Percentiles rank a stretch among this genome's conserved stretches.
These are phyloP conservation scores for Rotaria macrura DNA, from an alignment of 2,888 invertebrate species.

Conservation along the genomic window DNA sequence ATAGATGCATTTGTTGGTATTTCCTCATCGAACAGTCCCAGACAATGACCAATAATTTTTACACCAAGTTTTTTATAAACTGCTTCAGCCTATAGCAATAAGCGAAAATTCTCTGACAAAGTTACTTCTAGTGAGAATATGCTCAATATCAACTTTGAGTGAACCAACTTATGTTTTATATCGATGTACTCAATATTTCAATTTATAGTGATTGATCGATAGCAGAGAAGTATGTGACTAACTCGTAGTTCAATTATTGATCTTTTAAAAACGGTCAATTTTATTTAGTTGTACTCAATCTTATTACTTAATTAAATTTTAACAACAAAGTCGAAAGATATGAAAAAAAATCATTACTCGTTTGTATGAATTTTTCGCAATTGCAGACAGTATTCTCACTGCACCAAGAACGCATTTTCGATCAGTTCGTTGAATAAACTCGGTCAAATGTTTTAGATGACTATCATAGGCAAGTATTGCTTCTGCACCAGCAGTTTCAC, in stretches of 20 bases:
- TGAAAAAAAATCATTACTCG: neutral
- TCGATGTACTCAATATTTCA: too few relatives aligned
- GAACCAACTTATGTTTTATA: too few relatives aligned
- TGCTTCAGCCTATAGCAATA: neutral
- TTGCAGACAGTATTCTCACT: slow-evolving; percentile 21
- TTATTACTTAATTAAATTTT: too few relatives aligned
- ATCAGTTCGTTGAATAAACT: slow-evolving; percentile 7
- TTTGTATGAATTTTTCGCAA: slow-evolving; percentile 26
- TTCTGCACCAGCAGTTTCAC: slow-evolving; percentile 21
- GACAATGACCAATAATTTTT: slow-evolving; percentile 22
- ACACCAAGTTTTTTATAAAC: slow-evolving; percentile 26
- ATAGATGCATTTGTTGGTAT: slow-evolving; percentile 25
- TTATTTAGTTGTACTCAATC: too few relatives aligned
- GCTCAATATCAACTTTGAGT: too few relatives aligned
- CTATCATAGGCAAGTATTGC: slow-evolving; percentile 16
- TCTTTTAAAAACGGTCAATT: too few relatives aligned
- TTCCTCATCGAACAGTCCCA: slow-evolving; percentile 18
- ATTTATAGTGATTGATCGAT: too few relatives aligned
- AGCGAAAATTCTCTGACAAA: too few relatives aligned
- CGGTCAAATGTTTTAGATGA: neutral
- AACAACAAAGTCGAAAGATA: too few relatives aligned
- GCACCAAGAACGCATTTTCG: neutral
- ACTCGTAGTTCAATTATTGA: too few relatives aligned
- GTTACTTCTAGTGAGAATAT: too few relatives aligned
- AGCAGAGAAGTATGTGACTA: too few relatives aligned